These are phyloP conservation scores for Zelostemma sp. DNA, from an alignment of 1,140 invertebrate species.

Conservation along the genomic window DNA sequence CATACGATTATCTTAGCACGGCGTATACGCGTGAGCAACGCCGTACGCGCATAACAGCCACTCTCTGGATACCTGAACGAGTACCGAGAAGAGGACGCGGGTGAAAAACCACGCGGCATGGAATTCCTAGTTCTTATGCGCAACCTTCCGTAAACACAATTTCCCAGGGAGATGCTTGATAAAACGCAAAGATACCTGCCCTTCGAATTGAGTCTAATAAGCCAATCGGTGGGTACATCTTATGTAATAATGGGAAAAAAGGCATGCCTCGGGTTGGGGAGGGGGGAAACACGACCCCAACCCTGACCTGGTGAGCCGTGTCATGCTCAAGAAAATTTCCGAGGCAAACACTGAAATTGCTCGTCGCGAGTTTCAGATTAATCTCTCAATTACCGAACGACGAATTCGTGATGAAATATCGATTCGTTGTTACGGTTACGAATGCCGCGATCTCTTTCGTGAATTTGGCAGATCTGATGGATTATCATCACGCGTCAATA, in stretches of 20 bases:
- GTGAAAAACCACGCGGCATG: conserved; percentile 42
- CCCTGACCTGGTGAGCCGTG: conserved; percentile 14
- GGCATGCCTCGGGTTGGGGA: conserved; percentile 18
- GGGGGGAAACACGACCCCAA: conserved; percentile 14
- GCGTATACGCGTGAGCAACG: conserved; percentile 36
- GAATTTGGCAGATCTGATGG: too few species aligned
- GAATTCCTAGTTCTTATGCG: conserved; percentile 50
- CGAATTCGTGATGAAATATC: background rate
- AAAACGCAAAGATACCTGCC: conserved; percentile 56
- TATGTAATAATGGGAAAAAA: conserved; percentile 39
- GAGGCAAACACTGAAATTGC: conserved; percentile 23
- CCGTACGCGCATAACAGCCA: conserved; percentile 33
- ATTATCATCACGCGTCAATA: too few species aligned
- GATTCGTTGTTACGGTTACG: background rate
- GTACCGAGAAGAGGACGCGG: conserved; percentile 41
- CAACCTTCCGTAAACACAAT: conserved; percentile 53
- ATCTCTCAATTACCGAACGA: background rate
- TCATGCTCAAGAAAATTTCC: conserved; percentile 13
- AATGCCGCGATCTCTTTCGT: too few species aligned
- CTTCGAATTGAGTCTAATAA: conserved; percentile 55
- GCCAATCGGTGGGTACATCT: conserved; percentile 47
- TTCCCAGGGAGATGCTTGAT: conserved; percentile 55
- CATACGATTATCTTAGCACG: conserved; percentile 36
- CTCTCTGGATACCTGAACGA: conserved; percentile 34
- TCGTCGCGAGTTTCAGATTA: background rate